phyloP scores from a whole-genome alignment of 2,888 invertebrate genomes.

The Alviniconcha strummeri region DNA sequence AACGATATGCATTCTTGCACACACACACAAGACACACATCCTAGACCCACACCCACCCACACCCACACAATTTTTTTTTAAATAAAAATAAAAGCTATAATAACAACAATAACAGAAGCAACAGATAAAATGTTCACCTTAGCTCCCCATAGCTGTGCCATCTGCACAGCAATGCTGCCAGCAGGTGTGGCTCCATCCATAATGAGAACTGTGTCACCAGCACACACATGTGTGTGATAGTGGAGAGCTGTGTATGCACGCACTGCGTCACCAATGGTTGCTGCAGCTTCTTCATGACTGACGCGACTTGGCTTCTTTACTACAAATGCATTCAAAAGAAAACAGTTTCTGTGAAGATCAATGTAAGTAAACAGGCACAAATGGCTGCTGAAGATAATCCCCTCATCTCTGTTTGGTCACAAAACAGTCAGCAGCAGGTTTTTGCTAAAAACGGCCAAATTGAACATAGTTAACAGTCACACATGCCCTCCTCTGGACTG shows the following conservation, averaged over 20 bases:
- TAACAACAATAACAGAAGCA: too few relatives aligned
- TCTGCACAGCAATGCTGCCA: slow-evolving; percentile 73
- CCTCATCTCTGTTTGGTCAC: too few relatives aligned
- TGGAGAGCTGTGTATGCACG: slow-evolving; percentile 75
- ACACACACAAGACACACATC: too few relatives aligned
- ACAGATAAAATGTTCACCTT: slow-evolving; percentile 62
- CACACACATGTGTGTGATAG: slow-evolving; percentile 72
- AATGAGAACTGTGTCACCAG: slow-evolving; percentile 74
- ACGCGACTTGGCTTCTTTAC: slow-evolving; percentile 73
- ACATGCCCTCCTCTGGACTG: too few relatives aligned
- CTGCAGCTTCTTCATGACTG: slow-evolving; percentile 74
- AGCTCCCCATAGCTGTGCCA: slow-evolving; percentile 75
- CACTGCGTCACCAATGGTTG: slow-evolving; percentile 74
- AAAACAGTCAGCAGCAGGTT: too few relatives aligned
- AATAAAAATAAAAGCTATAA: too few relatives aligned
- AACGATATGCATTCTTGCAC: too few relatives aligned
- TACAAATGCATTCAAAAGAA: slow-evolving; percentile 44
- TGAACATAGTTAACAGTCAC: too few relatives aligned
- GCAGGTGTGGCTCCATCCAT: slow-evolving; percentile 74
- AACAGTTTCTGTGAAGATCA: neutral
- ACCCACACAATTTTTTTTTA: too few relatives aligned
- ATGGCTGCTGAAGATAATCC: neutral
- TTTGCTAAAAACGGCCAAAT: too few relatives aligned
- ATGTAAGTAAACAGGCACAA: neutral
- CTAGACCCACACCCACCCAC: too few relatives aligned